phyloP scores from a whole-genome alignment of 2,888 invertebrate species.

The Tenthredo mesomela region DNA sequence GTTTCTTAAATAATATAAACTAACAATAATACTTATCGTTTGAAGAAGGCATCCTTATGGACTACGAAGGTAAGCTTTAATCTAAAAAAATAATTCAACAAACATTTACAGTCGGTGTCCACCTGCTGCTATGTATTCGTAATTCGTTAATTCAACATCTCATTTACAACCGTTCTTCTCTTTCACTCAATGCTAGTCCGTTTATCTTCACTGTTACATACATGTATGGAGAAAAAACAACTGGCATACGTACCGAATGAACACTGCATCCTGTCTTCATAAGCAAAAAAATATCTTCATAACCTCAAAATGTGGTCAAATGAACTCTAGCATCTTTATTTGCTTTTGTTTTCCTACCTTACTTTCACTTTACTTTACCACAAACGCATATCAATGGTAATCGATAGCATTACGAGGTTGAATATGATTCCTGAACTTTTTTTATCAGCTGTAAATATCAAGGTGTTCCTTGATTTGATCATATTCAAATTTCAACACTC shows the following conservation, averaged over 20 bases:
- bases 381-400: background rate
- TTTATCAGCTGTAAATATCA: background rate
- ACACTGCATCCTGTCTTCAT: background rate
- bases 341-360: background rate
- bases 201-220: background rate
- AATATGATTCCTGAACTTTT: background rate
- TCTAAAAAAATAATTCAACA: background rate
- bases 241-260: background rate
- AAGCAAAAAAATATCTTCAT: background rate
- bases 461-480: no score
- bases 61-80: constrained; percentile 32
- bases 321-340: background rate
- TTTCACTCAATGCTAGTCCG: background rate
- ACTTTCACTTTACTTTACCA: background rate
- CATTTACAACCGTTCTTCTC: background rate
- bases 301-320: background rate
- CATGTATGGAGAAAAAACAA: background rate
- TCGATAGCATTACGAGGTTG: background rate
- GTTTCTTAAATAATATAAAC: background rate
- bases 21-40: background rate
- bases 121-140: constrained; percentile 24
- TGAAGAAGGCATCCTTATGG: background rate
- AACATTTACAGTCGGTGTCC: constrained; percentile 12
- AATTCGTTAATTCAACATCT: background rate
- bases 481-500: no score